Evolutionary conservation across 2,797 vertebrate species (phyloP).

Genomic region (Helarctos malayanus): DNA sequence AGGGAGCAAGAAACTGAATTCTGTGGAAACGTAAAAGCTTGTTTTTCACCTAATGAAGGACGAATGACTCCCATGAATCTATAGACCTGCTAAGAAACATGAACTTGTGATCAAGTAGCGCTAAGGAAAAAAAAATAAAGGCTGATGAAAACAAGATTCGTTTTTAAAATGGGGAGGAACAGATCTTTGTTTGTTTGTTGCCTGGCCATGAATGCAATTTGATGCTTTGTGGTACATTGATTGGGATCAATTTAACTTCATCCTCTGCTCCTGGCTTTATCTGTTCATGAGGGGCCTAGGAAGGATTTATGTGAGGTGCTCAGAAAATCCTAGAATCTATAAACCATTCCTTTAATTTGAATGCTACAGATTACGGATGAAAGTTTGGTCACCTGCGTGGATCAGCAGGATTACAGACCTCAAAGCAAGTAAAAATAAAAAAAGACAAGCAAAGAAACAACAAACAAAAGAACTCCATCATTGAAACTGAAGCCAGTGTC

Average conservation of each 20-base stretch:
- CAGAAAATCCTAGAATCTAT: constrained; percentile 92
- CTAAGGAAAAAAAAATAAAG: not conserved
- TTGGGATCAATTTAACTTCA: constrained; percentile 90
- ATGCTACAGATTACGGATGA: constrained; percentile 92
- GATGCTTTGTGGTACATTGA: constrained; percentile 88
- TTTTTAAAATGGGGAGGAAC: not conserved
- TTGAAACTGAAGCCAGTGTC: constrained; percentile 26
- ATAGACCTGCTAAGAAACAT: not conserved
- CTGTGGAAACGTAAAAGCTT: constrained; percentile 75
- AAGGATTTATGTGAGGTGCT: constrained; percentile 90
- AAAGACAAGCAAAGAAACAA: constrained; percentile 88
- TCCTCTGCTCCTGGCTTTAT: constrained; percentile 86
- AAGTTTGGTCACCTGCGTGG: constrained; percentile 91
- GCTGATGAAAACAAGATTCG: not conserved
- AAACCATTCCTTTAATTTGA: constrained; percentile 91
- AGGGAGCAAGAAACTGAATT: constrained; percentile 74
- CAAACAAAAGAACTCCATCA: constrained; percentile 85
- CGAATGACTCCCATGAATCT: not conserved
- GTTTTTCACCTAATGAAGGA: constrained; percentile 73
- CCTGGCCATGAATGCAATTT: constrained; percentile 76
- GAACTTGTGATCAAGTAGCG: not conserved
- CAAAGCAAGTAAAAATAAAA: constrained; percentile 89
- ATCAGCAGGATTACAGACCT: constrained; percentile 90
- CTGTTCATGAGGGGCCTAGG: constrained; percentile 87
- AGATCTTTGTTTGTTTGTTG: constrained; percentile 84